These are phyloP conservation scores for Hymenopus coronatus DNA, from an alignment of 2,888 invertebrate species.

Conservation along the genomic window DNA sequence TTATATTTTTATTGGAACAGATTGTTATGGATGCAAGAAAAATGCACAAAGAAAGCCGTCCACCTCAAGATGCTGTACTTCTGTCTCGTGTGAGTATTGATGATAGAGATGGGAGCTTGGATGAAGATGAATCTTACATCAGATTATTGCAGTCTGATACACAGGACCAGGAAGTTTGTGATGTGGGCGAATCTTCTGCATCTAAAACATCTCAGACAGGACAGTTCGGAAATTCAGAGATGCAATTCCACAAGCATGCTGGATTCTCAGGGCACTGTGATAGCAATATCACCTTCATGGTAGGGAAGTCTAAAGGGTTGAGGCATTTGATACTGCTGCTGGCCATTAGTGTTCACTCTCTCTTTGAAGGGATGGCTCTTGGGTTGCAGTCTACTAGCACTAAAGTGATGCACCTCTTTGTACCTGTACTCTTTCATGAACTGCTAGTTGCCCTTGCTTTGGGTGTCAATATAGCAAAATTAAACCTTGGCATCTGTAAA, in stretches of 20 bases:
- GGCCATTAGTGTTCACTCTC: constrained; percentile 43
- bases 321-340: constrained; percentile 41
- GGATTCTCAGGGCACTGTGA: constrained; percentile 9
- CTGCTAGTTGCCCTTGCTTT: constrained; percentile 42
- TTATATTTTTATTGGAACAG: constrained; percentile 43
- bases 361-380: constrained; percentile 45
- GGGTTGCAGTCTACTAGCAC: constrained; percentile 41
- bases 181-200: background rate
- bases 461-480: constrained; percentile 42
- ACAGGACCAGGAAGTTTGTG: background rate
- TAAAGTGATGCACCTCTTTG: constrained; percentile 40
- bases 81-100: background rate
- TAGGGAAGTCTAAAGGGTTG: constrained; percentile 32
- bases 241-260: background rate
- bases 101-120: background rate
- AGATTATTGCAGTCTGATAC: constrained; percentile 12
- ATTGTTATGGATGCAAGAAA: background rate
- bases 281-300: background rate
- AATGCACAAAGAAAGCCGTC: background rate
- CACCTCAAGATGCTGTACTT: constrained; percentile 26
- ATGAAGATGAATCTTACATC: constrained; percentile 28
- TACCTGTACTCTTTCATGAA: constrained; percentile 44
- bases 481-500: constrained; percentile 35
- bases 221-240: background rate
- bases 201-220: background rate